A percentile compares a stretch with the other conserved stretches of the same genome.
Evolutionary conservation across 1,140 invertebrate species (phyloP).

Genomic region (Lepidostoma basale): DNA sequence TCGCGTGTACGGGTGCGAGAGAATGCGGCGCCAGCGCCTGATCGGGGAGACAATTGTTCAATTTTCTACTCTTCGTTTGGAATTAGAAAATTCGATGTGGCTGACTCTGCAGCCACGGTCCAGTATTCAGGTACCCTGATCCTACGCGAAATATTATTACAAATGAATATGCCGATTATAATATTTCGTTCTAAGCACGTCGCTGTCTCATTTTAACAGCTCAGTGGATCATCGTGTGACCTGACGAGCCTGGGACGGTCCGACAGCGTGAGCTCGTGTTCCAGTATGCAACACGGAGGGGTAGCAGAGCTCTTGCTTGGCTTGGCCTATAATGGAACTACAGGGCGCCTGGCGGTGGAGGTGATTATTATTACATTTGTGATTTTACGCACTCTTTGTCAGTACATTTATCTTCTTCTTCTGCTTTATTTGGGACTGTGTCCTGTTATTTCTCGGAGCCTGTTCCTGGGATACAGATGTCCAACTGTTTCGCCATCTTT

Average conservation of each 20-base stretch:
- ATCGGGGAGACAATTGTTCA: conserved; percentile 89
- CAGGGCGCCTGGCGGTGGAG: conserved; percentile 90
- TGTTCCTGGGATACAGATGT: too few species aligned
- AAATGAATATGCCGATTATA: too few species aligned
- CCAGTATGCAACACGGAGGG: conserved; percentile 87
- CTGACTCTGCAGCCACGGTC: conserved; percentile 83
- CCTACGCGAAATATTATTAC: too few species aligned
- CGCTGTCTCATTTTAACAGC: conserved; percentile 48
- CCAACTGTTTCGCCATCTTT: too few species aligned
- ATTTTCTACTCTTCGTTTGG: conserved; percentile 86
- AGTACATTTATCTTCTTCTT: too few species aligned
- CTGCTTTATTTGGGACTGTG: too few species aligned
- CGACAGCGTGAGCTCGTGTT: conserved; percentile 90
- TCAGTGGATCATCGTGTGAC: conserved; percentile 62
- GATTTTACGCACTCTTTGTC: too few species aligned
- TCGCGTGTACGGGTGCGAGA: conserved; percentile 87
- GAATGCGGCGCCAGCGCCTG: conserved; percentile 87
- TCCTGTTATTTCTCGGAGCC: too few species aligned
- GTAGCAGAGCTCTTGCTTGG: conserved; percentile 89
- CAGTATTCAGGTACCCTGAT: conserved; percentile 78
- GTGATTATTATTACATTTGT: conserved; percentile 61
- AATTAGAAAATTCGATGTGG: conserved; percentile 88
- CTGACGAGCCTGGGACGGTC: conserved; percentile 83
- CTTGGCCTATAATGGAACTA: conserved; percentile 90
- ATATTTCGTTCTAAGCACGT: too few species aligned